Evolutionary conservation across 2,113 vertebrate genomes (phyloP).

Genomic region (Caretta caretta): DNA sequence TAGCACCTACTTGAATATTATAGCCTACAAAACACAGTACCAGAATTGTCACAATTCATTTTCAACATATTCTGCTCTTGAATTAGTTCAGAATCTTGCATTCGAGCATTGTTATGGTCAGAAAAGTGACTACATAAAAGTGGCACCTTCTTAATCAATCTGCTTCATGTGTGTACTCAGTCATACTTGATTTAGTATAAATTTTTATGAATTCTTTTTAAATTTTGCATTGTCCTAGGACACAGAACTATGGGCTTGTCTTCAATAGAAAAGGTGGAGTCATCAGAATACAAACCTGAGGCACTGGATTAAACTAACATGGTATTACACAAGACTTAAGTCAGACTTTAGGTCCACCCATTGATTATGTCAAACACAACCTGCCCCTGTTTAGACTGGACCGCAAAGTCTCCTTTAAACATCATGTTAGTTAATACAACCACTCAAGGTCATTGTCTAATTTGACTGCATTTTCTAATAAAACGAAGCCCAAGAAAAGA

Average conservation of each 20-base stretch:
- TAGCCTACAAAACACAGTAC: accelerated
- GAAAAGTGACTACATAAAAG: neutral
- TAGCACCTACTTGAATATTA: neutral
- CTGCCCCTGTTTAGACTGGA: neutral
- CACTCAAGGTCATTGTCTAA: neutral
- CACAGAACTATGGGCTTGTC: neutral
- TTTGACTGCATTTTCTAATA: neutral
- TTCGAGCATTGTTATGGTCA: neutral
- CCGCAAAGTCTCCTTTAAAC: neutral
- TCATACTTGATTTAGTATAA: neutral
- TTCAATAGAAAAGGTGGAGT: neutral
- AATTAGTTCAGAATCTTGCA: neutral
- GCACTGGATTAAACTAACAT: neutral
- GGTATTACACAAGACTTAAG: neutral
- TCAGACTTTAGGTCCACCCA: neutral
- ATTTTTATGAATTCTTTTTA: neutral
- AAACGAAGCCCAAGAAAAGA: neutral
- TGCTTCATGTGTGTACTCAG: neutral
- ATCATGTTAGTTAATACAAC: neutral
- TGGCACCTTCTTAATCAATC: neutral
- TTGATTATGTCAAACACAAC: neutral
- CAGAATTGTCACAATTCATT: neutral
- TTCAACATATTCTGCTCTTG: neutral
- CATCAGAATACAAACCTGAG: neutral
- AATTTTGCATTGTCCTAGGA: neutral